Evolutionary conservation across 2,113 vertebrate genomes (phyloP).

Genomic region (Sinocyclocheilus rhinocerous): DNA sequence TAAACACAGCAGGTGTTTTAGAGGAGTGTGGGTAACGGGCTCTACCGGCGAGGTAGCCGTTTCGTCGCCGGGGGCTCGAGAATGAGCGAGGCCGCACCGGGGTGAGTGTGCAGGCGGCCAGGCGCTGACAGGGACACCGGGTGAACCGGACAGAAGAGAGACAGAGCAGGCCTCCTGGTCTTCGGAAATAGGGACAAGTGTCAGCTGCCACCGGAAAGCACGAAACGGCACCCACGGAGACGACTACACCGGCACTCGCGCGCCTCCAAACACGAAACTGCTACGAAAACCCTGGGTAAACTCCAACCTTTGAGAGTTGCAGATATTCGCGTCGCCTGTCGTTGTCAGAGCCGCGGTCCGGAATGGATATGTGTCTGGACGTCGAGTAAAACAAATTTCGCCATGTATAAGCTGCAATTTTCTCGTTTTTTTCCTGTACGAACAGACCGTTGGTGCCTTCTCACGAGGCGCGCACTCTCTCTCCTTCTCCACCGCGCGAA

Average conservation of each 20-base stretch:
- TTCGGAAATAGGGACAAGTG: background rate
- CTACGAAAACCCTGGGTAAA: conserved; percentile 20
- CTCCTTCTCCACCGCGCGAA: conserved; percentile 51
- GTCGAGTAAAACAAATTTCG: conserved; percentile 22
- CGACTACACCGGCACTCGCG: conserved; percentile 5
- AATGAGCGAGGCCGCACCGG: conserved; percentile 28
- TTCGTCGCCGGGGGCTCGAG: conserved; percentile 23
- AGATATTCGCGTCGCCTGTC: conserved; percentile 14
- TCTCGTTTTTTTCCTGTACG: background rate
- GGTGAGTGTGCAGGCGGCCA: conserved; percentile 12
- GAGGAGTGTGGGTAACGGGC: background rate
- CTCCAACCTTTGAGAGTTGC: conserved; percentile 25
- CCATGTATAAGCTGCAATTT: conserved; percentile 3
- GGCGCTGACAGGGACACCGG: conserved; percentile 18
- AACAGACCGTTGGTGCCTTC: conserved; percentile 45
- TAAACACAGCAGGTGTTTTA: background rate
- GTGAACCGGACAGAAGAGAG: background rate
- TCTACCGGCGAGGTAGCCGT: conserved; percentile 35
- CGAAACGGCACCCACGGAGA: background rate
- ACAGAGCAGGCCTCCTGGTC: background rate
- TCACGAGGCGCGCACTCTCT: conserved; percentile 51
- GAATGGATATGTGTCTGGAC: background rate
- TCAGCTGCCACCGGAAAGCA: conserved; percentile 7
- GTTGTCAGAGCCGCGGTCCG: conserved; percentile 26
- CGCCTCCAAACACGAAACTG: conserved; percentile 14